A percentile compares a stretch with the other conserved stretches of the same genome.
Evolutionary conservation across 1,140 invertebrate genomes (phyloP).

Genomic region (Scaptodrosophila lebanonensis): DNA sequence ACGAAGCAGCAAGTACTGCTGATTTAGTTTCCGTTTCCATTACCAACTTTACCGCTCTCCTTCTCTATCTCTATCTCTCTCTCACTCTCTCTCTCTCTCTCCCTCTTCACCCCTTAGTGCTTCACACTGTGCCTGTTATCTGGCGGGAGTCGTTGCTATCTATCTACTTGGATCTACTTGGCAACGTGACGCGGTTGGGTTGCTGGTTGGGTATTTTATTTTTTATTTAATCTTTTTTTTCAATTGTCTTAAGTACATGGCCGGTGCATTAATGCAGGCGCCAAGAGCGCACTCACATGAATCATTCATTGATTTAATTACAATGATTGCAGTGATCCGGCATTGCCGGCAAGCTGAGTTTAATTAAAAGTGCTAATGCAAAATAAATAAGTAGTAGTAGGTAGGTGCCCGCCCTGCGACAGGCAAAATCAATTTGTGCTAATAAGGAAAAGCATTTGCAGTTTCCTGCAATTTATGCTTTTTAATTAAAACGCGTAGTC

Average conservation of each 20-base stretch:
- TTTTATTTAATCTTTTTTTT: too few relatives aligned
- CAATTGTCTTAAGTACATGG: constrained; percentile 67
- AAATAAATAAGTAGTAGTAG: constrained; percentile 58
- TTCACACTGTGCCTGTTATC: neutral
- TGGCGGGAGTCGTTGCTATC: too few relatives aligned
- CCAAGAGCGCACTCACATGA: constrained; percentile 57
- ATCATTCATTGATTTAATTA: constrained; percentile 75
- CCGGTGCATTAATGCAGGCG: constrained; percentile 68
- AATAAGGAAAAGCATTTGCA: constrained; percentile 49
- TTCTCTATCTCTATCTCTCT: neutral
- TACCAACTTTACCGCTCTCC: constrained; percentile 8
- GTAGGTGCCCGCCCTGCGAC: constrained; percentile 22
- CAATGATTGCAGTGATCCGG: constrained; percentile 55
- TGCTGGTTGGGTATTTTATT: too few relatives aligned
- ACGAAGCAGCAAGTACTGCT: constrained; percentile 16
- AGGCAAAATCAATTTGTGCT: constrained; percentile 69
- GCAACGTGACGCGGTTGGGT: constrained; percentile 32
- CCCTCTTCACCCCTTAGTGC: neutral
- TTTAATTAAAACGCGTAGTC: neutral
- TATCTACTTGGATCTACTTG: constrained; percentile 24
- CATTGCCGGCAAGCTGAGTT: constrained; percentile 48
- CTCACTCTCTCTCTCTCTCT: constrained; percentile 2
- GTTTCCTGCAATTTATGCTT: constrained; percentile 16
- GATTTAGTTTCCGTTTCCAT: constrained; percentile 40
- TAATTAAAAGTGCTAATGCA: constrained; percentile 75